Conservation (phyloP, 35 echinoderm and acorn worm genomes). For the Patiria miniata region DNA sequence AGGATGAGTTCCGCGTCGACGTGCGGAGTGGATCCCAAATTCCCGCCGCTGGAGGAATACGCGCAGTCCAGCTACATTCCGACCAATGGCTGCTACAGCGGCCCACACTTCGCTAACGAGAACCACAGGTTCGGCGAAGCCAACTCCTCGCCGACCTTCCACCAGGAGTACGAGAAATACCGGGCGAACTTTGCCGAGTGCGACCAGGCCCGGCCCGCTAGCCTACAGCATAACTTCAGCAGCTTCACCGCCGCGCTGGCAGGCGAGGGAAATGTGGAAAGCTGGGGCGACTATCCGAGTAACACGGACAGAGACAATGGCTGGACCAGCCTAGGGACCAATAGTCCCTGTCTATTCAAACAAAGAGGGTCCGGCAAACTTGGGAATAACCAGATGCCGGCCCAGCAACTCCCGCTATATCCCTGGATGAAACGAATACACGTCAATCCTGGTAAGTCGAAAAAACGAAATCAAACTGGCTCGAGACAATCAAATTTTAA, state of each 20-base stretch:
- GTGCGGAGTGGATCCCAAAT: constrained; percentile 44
- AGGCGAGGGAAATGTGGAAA: background rate
- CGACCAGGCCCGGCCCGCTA: background rate
- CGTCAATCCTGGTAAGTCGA: constrained; percentile 33
- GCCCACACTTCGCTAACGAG: background rate
- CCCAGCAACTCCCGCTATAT: constrained; percentile 34
- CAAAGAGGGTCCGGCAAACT: constrained; percentile 15
- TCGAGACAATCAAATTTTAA: too few relatives aligned
- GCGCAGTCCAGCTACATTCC: constrained; percentile 43
- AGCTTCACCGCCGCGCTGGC: constrained; percentile 6
- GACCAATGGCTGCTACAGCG: constrained; percentile 27
- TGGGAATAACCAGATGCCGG: constrained; percentile 1
- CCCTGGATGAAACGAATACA: constrained; percentile 48
- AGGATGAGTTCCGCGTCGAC: constrained; percentile 1
- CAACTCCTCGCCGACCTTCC: constrained; percentile 8
- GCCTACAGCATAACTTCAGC: background rate
- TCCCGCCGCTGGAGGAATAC: constrained; percentile 41
- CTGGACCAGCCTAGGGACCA: background rate
- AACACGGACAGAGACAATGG: constrained; percentile 15
- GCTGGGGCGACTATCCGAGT: constrained; percentile 20
- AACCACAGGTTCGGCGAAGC: background rate
- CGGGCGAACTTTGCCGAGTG: constrained; percentile 3
- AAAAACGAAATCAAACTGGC: too few relatives aligned
- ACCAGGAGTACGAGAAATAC: constrained; percentile 7
- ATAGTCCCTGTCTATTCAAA: constrained; percentile 27